Conservation (phyloP, 2,888 invertebrate species). For the Gastrophysa polygoni region DNA sequence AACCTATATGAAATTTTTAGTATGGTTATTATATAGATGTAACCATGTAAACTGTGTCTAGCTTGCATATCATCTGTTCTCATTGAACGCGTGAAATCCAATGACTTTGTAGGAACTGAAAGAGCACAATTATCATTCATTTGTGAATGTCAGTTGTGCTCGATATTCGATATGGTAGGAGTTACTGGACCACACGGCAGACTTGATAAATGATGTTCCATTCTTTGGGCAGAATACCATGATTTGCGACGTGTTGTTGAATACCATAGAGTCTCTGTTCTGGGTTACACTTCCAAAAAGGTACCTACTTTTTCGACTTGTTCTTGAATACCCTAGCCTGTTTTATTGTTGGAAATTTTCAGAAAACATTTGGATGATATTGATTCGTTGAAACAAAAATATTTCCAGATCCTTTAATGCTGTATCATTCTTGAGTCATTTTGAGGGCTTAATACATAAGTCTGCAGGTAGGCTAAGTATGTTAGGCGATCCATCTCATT, state of each 20-base stretch:
- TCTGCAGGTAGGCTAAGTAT: no score
- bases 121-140: conserved; percentile 61
- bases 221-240: conserved; percentile 54
- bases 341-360: no score
- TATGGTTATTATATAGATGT: no score
- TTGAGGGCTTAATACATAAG: no score
- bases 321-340: conserved; percentile 6
- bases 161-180: conserved; percentile 61
- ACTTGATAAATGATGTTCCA: conserved; percentile 59
- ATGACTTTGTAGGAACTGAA: conserved; percentile 56
- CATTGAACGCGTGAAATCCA: conserved; percentile 49
- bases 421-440: no score
- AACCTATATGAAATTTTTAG: no score
- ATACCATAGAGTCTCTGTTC: conserved; percentile 50
- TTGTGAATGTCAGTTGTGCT: conserved; percentile 60
- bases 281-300: no score
- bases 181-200: conserved; percentile 58
- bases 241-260: conserved; percentile 55
- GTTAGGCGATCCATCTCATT: no score
- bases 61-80: conserved; percentile 38
- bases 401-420: no score
- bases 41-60: neutral
- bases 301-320: conserved; percentile 55
- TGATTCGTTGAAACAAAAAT: no score
- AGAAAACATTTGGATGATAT: no score